Percentiles rank a stretch among this genome's conserved stretches.
These are phyloP conservation scores for Phania funesta DNA, from an alignment of 2,888 invertebrate species.

Conservation along the genomic window DNA sequence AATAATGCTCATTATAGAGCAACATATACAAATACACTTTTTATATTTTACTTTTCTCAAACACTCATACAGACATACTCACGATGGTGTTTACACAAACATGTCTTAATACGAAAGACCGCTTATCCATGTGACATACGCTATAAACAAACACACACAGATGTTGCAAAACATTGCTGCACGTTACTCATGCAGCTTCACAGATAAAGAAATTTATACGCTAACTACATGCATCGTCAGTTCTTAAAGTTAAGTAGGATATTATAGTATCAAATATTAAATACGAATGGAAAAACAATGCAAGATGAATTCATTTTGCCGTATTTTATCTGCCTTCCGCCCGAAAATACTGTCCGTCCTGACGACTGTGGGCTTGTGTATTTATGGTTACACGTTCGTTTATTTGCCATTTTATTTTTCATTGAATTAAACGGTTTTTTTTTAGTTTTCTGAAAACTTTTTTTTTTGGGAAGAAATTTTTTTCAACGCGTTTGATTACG, in stretches of 20 bases:
- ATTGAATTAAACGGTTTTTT: constrained; percentile 28
- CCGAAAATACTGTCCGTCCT: neutral
- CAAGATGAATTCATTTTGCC: constrained; percentile 21
- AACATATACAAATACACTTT: neutral
- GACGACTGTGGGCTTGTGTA: constrained; percentile 1
- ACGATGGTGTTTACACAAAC: neutral
- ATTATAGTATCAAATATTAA: constrained; percentile 42
- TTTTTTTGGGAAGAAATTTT: constrained; percentile 12
- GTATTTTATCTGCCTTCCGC: constrained; percentile 51
- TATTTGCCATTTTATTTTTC: constrained; percentile 19
- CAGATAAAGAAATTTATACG: neutral
- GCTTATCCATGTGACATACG: constrained; percentile 43
- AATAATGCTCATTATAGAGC: constrained; percentile 65
- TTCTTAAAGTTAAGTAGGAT: constrained; percentile 45
- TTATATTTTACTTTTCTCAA: neutral
- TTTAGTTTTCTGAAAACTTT: constrained; percentile 14
- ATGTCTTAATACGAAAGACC: constrained; percentile 6
- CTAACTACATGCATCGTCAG: constrained; percentile 19
- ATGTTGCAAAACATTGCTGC: neutral
- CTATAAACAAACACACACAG: neutral
- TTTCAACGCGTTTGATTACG: neutral
- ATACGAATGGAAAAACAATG: constrained; percentile 1
- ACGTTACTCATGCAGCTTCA: neutral
- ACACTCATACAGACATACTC: too few relatives aligned
- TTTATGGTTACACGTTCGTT: constrained; percentile 11